Conservation (phyloP, 2,888 invertebrate genomes). For the Ephialtes manifestator region DNA sequence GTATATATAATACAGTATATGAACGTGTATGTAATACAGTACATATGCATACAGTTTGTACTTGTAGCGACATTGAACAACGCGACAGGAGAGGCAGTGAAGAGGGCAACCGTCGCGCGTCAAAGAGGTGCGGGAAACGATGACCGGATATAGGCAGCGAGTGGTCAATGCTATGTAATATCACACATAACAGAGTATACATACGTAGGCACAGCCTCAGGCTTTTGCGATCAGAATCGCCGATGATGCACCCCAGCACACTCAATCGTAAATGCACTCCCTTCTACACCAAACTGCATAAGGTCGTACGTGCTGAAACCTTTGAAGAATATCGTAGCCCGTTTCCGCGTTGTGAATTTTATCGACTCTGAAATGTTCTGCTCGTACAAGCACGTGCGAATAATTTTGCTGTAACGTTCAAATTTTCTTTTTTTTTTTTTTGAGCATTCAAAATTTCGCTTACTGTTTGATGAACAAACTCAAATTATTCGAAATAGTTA, state of each 20-base stretch:
- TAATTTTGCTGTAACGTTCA: too few relatives aligned
- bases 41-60: neutral
- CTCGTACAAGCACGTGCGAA: neutral
- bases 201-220: neutral
- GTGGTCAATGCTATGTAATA: slow-evolving; percentile 51
- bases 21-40: neutral
- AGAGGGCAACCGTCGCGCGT: slow-evolving; percentile 43
- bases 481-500: too few relatives aligned
- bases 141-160: slow-evolving; percentile 58
- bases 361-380: neutral
- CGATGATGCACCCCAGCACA: slow-evolving; percentile 54
- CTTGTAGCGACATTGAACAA: neutral
- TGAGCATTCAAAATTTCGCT: too few relatives aligned
- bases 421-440: too few relatives aligned
- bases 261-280: slow-evolving; percentile 55
- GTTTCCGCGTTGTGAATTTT: neutral
- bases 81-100: neutral
- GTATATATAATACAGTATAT: neutral
- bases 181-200: slow-evolving; percentile 26
- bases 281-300: slow-evolving; percentile 9
- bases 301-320: neutral
- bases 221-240: slow-evolving; percentile 57
- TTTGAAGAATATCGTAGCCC: neutral
- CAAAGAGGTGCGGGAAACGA: slow-evolving; percentile 52
- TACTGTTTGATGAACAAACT: too few relatives aligned